These are phyloP conservation scores for Coenobita brevimanus DNA, from an alignment of 1,140 invertebrate genomes.

Conservation along the genomic window DNA sequence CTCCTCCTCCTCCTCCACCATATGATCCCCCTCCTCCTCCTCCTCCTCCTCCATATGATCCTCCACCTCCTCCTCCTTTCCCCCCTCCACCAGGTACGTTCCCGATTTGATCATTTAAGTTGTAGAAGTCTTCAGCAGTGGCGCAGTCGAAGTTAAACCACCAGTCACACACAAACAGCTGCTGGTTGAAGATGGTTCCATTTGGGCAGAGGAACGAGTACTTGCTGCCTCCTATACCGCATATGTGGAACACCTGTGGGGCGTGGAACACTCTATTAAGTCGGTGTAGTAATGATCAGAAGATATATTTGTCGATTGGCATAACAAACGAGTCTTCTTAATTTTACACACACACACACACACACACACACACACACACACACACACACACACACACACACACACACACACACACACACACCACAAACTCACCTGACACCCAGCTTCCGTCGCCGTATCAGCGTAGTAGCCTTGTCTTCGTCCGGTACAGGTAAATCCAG, in stretches of 20 bases:
- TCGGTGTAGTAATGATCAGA: background rate
- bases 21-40: background rate
- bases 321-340: no score
- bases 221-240: background rate
- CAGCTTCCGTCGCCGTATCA: background rate
- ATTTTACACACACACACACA: no score
- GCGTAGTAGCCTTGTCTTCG: conserved; percentile 15
- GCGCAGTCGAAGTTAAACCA: conserved; percentile 8
- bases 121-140: no score
- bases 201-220: conserved; percentile 30
- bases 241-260: conserved; percentile 4
- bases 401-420: no score
- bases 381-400: no score
- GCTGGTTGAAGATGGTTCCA: conserved; percentile 9
- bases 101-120: no score
- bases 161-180: conserved; percentile 13
- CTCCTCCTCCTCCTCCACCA: background rate
- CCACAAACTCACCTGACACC: conserved; percentile 33
- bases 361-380: no score
- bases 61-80: background rate
- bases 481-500: conserved; percentile 7
- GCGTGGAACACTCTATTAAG: background rate
- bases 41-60: background rate
- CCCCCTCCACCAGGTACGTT: no score
- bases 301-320: no score